Percentiles rank a stretch among this genome's conserved stretches.
phyloP scores from a whole-genome alignment of 2,888 invertebrate species.

The Diaperis boleti region DNA sequence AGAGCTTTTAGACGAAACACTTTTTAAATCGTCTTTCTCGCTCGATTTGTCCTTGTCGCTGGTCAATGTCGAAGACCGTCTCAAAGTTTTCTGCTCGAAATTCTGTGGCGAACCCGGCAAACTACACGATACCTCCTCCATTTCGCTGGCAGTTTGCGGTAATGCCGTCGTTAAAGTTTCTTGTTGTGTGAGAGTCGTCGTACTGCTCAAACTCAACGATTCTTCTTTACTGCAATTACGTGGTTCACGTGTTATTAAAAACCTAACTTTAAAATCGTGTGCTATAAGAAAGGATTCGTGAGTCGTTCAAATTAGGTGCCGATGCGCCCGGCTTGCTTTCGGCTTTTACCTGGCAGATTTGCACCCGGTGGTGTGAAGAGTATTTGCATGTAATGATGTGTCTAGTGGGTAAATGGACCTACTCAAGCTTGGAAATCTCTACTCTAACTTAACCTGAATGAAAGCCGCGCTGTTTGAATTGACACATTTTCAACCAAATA shows the following conservation, averaged over 20 bases:
- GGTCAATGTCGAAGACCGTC: constrained; percentile 66
- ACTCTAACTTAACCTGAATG: too few species aligned
- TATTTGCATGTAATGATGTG: too few species aligned
- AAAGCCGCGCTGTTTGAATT: too few species aligned
- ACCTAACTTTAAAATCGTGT: constrained; percentile 23
- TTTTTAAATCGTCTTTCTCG: constrained; percentile 55
- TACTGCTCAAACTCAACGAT: constrained; percentile 60
- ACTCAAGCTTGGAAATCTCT: too few species aligned
- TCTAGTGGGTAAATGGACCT: too few species aligned
- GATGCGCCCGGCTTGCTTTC: too few species aligned
- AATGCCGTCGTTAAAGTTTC: constrained; percentile 49
- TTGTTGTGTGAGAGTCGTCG: constrained; percentile 62
- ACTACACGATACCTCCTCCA: constrained; percentile 57
- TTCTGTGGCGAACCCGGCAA: constrained; percentile 57
- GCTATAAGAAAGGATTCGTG: constrained; percentile 13
- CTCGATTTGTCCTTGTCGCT: constrained; percentile 60
- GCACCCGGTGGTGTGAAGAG: too few species aligned
- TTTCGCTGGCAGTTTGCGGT: constrained; percentile 53
- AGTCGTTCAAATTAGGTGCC: too few species aligned
- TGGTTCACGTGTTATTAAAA: constrained; percentile 32
- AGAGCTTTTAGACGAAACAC: constrained; percentile 41
- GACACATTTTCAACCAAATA: too few species aligned
- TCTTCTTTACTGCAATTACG: constrained; percentile 55
- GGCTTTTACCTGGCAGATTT: too few species aligned
- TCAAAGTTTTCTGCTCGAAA: constrained; percentile 55